These are phyloP conservation scores for Coenonympha arcania DNA, from an alignment of 2,888 invertebrate species.

Conservation along the genomic window DNA sequence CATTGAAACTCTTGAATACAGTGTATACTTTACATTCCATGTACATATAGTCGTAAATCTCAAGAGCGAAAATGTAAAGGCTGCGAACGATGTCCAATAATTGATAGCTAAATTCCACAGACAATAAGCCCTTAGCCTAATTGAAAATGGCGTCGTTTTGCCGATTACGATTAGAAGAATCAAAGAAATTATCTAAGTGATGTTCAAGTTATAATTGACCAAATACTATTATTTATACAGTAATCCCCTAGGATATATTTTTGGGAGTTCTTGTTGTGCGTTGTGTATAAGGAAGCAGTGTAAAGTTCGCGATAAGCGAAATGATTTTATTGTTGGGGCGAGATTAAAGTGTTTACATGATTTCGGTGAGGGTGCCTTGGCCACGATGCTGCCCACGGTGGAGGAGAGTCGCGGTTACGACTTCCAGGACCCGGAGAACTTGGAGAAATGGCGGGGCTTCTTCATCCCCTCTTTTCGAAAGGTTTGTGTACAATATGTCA, in stretches of 20 bases:
- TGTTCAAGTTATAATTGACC: constrained; percentile 30
- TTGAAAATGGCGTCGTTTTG: constrained; percentile 72
- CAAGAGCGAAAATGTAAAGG: too few relatives aligned
- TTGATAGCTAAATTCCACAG: background rate
- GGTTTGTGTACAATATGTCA: constrained; percentile 72
- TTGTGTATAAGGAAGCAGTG: constrained; percentile 34
- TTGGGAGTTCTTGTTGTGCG: constrained; percentile 32
- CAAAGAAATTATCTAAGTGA: constrained; percentile 46
- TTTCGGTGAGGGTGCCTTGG: constrained; percentile 51
- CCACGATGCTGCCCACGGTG: constrained; percentile 70
- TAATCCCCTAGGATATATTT: constrained; percentile 30
- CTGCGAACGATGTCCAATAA: too few relatives aligned
- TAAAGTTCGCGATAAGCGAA: constrained; percentile 42
- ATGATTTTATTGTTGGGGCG: constrained; percentile 47
- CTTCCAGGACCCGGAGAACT: constrained; percentile 91
- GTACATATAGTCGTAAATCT: too few relatives aligned
- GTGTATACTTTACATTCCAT: too few relatives aligned
- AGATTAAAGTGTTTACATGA: constrained; percentile 66
- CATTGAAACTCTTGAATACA: too few relatives aligned
- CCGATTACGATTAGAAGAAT: constrained; percentile 56
- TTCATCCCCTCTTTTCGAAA: constrained; percentile 90
- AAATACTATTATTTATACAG: constrained; percentile 23
- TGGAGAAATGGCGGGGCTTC: constrained; percentile 92
- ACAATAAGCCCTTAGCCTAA: constrained; percentile 39
- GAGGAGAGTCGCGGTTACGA: constrained; percentile 79